Evolutionary conservation across 2,113 vertebrate genomes (phyloP).

Genomic region (Arizona elegans): DNA sequence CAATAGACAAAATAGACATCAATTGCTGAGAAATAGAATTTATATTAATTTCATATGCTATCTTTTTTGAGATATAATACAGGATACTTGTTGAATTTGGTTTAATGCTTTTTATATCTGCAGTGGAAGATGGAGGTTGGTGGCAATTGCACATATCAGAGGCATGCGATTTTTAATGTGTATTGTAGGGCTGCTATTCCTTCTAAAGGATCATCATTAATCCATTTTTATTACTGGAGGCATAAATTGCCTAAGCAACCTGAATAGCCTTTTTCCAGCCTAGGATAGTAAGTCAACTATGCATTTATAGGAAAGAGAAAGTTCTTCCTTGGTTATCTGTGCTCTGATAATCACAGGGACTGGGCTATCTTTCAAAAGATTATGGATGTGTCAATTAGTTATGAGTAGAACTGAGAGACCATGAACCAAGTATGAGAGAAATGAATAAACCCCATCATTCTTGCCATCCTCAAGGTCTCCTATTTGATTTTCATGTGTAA

Average conservation of each 20-base stretch:
- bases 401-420: neutral
- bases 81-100: slow-evolving; percentile 15
- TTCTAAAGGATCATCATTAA: neutral
- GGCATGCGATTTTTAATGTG: neutral
- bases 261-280: neutral
- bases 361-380: neutral
- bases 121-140: slow-evolving; percentile 15
- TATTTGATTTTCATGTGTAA: neutral
- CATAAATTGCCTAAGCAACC: neutral
- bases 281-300: neutral
- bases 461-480: neutral
- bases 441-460: neutral
- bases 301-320: neutral
- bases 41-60: slow-evolving; percentile 23
- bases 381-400: neutral
- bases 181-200: neutral
- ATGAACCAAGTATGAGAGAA: neutral
- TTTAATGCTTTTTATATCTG: slow-evolving; percentile 24
- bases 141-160: slow-evolving; percentile 8
- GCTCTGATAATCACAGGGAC: neutral
- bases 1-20: slow-evolving; percentile 30
- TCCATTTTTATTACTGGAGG: neutral
- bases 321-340: neutral
- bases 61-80: slow-evolving; percentile 10
- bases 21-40: slow-evolving; percentile 21